These are phyloP conservation scores for Falco concolor DNA, from an alignment of 2,797 vertebrate species.

Conservation along the genomic window DNA sequence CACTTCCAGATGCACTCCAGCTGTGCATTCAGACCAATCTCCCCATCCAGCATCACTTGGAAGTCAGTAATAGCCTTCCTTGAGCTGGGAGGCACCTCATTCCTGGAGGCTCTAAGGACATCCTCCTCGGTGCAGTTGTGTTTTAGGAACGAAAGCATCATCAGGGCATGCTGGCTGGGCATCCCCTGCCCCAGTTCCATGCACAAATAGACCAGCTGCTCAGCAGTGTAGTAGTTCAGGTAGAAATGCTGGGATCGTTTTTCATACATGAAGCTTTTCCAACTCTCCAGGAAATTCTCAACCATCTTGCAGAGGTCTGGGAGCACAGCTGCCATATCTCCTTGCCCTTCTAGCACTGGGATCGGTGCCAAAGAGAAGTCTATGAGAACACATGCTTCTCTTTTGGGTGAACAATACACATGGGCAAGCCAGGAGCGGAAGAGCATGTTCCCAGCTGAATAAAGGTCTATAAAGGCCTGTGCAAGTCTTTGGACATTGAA, in stretches of 20 bases:
- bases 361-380: constrained; percentile 76
- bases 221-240: constrained; percentile 91
- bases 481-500: constrained; percentile 84
- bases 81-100: rapidly evolving
- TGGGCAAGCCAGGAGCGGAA: constrained; percentile 85
- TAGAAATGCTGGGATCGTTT: constrained; percentile 83
- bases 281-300: constrained; percentile 82
- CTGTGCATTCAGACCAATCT: neutral
- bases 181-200: constrained; percentile 69
- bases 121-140: constrained; percentile 73
- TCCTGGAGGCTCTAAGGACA: constrained; percentile 16
- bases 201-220: constrained; percentile 91
- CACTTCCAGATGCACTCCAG: constrained; percentile 77
- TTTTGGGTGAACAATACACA: constrained; percentile 73
- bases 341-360: constrained; percentile 70
- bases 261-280: constrained; percentile 82
- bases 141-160: constrained; percentile 90
- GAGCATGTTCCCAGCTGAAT: constrained; percentile 87
- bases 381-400: constrained; percentile 70
- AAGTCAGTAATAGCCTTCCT: neutral
- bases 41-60: neutral
- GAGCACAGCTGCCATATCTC: constrained; percentile 76
- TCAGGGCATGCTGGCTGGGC: constrained; percentile 75
- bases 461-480: constrained; percentile 85
- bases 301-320: constrained; percentile 84